phyloP scores from a whole-genome alignment of 2,113 vertebrate genomes.

The Rana temporaria region DNA sequence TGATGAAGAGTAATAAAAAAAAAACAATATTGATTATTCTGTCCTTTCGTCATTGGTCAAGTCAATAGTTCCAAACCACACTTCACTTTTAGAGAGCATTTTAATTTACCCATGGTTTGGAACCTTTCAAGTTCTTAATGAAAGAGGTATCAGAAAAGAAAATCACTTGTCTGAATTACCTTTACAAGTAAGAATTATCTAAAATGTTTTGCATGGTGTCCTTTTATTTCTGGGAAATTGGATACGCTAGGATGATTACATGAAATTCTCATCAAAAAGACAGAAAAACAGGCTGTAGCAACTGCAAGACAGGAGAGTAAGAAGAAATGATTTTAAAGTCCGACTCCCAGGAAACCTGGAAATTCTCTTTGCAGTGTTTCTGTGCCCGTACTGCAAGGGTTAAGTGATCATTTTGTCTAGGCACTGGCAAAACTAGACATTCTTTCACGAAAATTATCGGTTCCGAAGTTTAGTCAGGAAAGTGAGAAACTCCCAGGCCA shows the following conservation, averaged over 20 bases:
- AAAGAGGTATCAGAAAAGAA: constrained; percentile 35
- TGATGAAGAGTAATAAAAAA: not conserved
- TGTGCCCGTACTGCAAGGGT: no score
- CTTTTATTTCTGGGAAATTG: constrained; percentile 52
- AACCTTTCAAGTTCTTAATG: constrained; percentile 55
- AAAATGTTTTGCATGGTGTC: constrained; percentile 41
- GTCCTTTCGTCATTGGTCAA: constrained; percentile 38
- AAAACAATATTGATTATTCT: constrained; percentile 47
- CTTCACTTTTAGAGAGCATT: constrained; percentile 50
- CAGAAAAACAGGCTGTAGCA: constrained; percentile 12
- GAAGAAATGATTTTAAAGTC: not conserved
- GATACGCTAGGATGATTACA: constrained; percentile 37
- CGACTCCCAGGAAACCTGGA: no score
- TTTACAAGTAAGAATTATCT: constrained; percentile 38
- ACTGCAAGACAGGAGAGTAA: constrained; percentile 7
- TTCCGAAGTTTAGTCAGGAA: no score
- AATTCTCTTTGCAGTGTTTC: no score
- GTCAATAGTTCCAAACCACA: constrained; percentile 38
- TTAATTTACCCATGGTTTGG: constrained; percentile 35
- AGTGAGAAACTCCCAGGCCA: no score
- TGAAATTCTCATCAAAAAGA: constrained; percentile 38
- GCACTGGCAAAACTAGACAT: no score
- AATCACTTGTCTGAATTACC: constrained; percentile 46
- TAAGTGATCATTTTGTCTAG: no score
- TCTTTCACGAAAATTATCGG: no score